Base-by-base conservation (phyloP, 2,888 invertebrate genomes). In the Sphaeridia pumilis region DNA sequence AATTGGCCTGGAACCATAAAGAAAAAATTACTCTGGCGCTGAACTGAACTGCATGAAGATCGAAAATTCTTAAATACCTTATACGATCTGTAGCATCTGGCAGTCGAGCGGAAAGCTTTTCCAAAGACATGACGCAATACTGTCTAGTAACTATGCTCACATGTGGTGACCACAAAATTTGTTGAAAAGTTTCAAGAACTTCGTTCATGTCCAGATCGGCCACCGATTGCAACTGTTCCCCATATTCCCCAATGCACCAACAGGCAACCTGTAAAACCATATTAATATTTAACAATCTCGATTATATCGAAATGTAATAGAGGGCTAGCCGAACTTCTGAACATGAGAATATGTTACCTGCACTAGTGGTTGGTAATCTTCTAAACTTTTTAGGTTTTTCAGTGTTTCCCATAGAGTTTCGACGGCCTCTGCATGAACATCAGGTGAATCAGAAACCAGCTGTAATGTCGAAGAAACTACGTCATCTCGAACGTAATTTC, bases 161-260 rank as follows among this genome's bases (percentile, higher is more conserved):
- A 71, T 93, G 88, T 58, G 87, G 88, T 61, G 86, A 88, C 80
- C 87, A 87, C 65, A 97, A 74, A 69, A 94, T 78, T 74, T 84
- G 84, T 73, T 93, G 89, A 74, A 90, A 87, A 49, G 88, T 77
- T 68, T 84, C 83, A 63, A 98, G 82, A 56, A 97, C 83, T 68
- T 94, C 88, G 65, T 82, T 82, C 70, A 92, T 90, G 0, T 80
- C 75, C 3, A 79, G 71, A 22, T 62, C 66, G 20, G 55, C 58
- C 58, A 74, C 73, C 61, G 84, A 83, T 56, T 94, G 78, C 58
- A 97, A 76, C 63, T 87, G 74, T 71, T 98, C 97, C 2, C 95
- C 98, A 68, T 87, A 98, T 74, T 99, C 98, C 27, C 98, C 98
- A 60, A 98, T 87, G 60, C 93, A 87, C 98, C 98, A 99, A 26